Evolutionary conservation across 2,888 invertebrate genomes (phyloP).

Genomic region (Parnassius glacialis): DNA sequence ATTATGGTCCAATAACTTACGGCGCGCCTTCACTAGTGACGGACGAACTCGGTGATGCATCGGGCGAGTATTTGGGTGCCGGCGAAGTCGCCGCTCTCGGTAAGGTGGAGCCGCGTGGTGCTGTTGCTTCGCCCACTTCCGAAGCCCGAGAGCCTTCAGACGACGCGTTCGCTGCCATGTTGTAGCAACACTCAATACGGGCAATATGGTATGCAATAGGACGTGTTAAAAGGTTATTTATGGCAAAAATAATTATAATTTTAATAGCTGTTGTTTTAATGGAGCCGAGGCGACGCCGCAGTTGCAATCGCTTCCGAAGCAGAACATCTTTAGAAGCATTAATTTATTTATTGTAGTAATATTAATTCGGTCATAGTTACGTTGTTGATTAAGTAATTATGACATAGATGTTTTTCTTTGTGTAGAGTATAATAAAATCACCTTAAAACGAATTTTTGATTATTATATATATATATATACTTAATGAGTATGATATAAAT

Average conservation of each 20-base stretch:
- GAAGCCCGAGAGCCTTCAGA: slow-evolving; percentile 75
- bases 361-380: too few relatives aligned
- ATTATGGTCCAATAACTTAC: slow-evolving; percentile 49
- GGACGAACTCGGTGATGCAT: slow-evolving; percentile 92
- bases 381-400: too few relatives aligned
- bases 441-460: background rate
- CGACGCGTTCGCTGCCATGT: slow-evolving; percentile 77
- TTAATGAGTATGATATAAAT: too few relatives aligned
- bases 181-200: slow-evolving; percentile 74
- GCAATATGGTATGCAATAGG: slow-evolving; percentile 14
- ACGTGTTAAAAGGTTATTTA: slow-evolving; percentile 28
- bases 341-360: too few relatives aligned
- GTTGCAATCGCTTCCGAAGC: too few relatives aligned
- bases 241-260: background rate
- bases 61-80: slow-evolving; percentile 86
- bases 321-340: too few relatives aligned
- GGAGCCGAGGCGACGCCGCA: too few relatives aligned
- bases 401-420: too few relatives aligned
- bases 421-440: background rate
- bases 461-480: too few relatives aligned
- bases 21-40: slow-evolving; percentile 92
- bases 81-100: slow-evolving; percentile 70
- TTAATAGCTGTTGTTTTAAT: too few relatives aligned
- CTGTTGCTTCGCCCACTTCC: slow-evolving; percentile 75
- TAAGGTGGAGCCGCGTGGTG: slow-evolving; percentile 65